Evolutionary conservation across 2,888 invertebrate genomes (phyloP), one percentile per base, ranked within the genome.

Genomic region (Tupiocoris notatus): DNA sequence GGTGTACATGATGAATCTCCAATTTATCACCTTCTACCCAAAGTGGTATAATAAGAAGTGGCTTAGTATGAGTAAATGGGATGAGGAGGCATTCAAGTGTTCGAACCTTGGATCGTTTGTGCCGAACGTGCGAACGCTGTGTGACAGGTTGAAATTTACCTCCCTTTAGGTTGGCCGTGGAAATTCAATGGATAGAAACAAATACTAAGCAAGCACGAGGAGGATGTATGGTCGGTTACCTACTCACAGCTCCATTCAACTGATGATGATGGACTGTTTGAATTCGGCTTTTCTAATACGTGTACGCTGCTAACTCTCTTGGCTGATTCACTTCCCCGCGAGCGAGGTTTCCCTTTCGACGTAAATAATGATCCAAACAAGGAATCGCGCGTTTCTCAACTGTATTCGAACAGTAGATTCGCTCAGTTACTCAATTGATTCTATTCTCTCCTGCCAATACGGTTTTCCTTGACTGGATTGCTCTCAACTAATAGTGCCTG

Each of bases 101-200:
- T 39, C n/a, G 39, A 3, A 7, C 39, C 39, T 39, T 39, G 39
- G 3, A 39, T 3, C 39, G 12, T 12, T 7, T 39, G 39, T 3
- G 12, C 6, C 6, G 39, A 39, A 39, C 39, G 12, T 39, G 39
- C 39, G 6, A 39, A 39, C 6, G 39, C 39, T n/a, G 67, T 17
- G 39, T 67, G 67, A 67, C 67, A 57, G 67, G 21, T 22, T 67
- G 67, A 67, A 39, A 67, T 67, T 67, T 56, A 67, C 67, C 67
- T 67, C 67, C 39, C n/a, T 67, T 12, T 56, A 22, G 21, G 67
- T 3, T 39, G 39, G 39, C 39, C 3, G 39, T 39, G 12, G 39
- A 39, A 39, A 39, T 39, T 39, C 6, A 39, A 39, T 39, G 39
- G 39, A 39, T 39, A 39, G 39, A 39, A 39, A 39, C 39, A 39